These are phyloP conservation scores for Mellilla xanthometata DNA, from an alignment of 2,888 invertebrate genomes.

Conservation along the genomic window DNA sequence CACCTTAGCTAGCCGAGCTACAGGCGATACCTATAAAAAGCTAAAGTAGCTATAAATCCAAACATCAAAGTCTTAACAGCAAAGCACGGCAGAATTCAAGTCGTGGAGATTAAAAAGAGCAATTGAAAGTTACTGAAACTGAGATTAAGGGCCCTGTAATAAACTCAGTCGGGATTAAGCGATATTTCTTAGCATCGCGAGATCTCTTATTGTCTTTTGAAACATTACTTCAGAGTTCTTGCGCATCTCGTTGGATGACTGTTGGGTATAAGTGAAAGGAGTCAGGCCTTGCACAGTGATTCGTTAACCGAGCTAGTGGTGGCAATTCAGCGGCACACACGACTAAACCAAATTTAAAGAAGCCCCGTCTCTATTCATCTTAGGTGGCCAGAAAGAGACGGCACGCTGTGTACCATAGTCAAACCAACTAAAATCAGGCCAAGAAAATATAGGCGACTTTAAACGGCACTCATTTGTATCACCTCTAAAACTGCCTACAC, in stretches of 20 bases:
- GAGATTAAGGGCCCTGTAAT: constrained; percentile 40
- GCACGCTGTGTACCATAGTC: too few relatives aligned
- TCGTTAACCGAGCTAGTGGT: too few relatives aligned
- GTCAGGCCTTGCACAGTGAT: neutral
- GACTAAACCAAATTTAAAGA: too few relatives aligned
- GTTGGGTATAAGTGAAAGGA: constrained; percentile 35
- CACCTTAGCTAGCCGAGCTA: too few relatives aligned
- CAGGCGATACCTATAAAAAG: too few relatives aligned
- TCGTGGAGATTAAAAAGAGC: constrained; percentile 32
- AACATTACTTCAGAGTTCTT: constrained; percentile 49
- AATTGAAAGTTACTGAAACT: constrained; percentile 31
- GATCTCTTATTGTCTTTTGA: constrained; percentile 56
- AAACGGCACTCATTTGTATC: too few relatives aligned
- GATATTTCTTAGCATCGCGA: constrained; percentile 47
- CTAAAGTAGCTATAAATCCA: neutral
- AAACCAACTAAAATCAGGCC: too few relatives aligned
- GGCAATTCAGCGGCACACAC: too few relatives aligned
- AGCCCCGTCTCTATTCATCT: too few relatives aligned
- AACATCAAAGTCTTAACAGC: constrained; percentile 14
- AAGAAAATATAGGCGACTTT: too few relatives aligned
- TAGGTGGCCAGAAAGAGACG: too few relatives aligned
- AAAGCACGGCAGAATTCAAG: constrained; percentile 10
- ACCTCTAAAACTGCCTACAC: too few relatives aligned
- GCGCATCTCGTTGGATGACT: constrained; percentile 35
- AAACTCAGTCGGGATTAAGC: constrained; percentile 49